Evolutionary conservation across 2,888 invertebrate species (phyloP), one percentile per base, ranked within the genome.

Genomic region (Geophilus truncorum): DNA sequence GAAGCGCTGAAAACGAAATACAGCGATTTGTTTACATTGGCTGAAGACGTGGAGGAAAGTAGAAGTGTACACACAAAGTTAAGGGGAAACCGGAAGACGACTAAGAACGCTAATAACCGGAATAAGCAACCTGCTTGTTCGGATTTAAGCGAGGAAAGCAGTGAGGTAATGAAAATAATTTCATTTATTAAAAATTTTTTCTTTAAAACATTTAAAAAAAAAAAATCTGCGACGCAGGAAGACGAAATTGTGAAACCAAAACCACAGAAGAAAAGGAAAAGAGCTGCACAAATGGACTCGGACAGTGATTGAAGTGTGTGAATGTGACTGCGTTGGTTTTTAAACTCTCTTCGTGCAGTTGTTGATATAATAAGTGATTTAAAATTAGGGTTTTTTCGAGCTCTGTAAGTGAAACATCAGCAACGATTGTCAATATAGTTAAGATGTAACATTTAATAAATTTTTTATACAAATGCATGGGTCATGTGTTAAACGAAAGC

Each of bases 241-340:
- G 96, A 96, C 88, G 95, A 95, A 89, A 93, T 95, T 86, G 92
- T 94, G 28, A 95, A 95, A 88, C 94, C 94, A 85, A 94, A 94
- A 88, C 94, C 94, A 88, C 93, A 94, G 83, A 96, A 96, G 88
- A 93, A 95, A 87, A 91, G 96, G 88, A 95, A 95, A 92, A 94
- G 94, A 90, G 86, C 89, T 78, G 83, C 84, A 84, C 86, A 87
- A 80, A 92, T 94, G 81, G 92, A 94, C 87, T 95, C 94, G 84
- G 96, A 96, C 88, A 96, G 95, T 89, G 96, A 96, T 91, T 96
- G n/a, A n/a, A 78, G 40, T 15, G 70, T 25, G 28, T 36, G n/a
- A 62, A 25, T n/a, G 45, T 45, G 21, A 51, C 15, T 18, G 18
- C n/a, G 40, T 15, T n/a, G n/a, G n/a, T n/a, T n/a, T n/a, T n/a